A percentile compares a stretch with the other conserved stretches of the same genome.
These are phyloP conservation scores for Cichladusa arquata DNA, from an alignment of 2,113 vertebrate species.

Conservation along the genomic window DNA sequence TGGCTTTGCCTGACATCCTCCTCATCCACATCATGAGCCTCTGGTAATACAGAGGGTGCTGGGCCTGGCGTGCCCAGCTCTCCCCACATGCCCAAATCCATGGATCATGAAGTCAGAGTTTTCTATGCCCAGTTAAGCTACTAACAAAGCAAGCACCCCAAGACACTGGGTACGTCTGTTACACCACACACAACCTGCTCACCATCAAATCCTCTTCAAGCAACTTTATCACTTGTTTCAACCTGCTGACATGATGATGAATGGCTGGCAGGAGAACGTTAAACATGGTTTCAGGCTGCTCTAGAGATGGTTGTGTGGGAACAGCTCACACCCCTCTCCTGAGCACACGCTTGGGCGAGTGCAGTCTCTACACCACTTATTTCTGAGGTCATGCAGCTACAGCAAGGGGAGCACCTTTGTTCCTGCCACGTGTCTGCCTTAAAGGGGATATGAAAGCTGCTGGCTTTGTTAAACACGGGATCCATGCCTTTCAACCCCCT, in stretches of 20 bases:
- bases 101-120: neutral
- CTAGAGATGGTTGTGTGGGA: neutral
- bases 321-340: neutral
- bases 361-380: neutral
- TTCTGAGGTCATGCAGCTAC: neutral
- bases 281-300: neutral
- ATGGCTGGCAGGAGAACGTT: rapidly evolving
- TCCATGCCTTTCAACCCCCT: neutral
- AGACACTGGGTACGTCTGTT: neutral
- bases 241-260: neutral
- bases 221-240: neutral
- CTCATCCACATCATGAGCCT: neutral
- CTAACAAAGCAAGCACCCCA: neutral
- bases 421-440: neutral
- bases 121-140: neutral
- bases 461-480: neutral
- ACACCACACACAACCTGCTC: neutral
- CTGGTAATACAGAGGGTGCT: neutral
- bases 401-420: neutral
- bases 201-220: neutral
- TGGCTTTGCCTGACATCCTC: rapidly evolving
- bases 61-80: neutral
- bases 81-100: too few species aligned
- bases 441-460: neutral
- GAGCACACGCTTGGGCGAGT: rapidly evolving